Evolutionary conservation across 64 coral and sea anemone species (phyloP), one percentile per base, ranked within the genome.

Genomic region (Cladopsammia gracilis): DNA sequence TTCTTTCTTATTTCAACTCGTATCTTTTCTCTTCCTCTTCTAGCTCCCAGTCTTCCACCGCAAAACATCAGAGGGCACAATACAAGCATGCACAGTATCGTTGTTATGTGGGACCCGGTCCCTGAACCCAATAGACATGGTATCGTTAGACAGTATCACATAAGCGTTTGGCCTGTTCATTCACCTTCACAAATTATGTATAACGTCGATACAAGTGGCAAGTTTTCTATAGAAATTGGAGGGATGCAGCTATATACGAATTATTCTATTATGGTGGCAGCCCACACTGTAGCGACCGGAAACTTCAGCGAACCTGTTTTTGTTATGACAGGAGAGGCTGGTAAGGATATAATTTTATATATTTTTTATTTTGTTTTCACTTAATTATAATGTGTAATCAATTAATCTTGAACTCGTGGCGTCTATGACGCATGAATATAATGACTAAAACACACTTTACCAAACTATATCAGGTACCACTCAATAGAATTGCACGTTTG

Each of bases 301-400:
- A 90, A 90, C 74, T 90, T 49, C 60, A 78, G 88, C 47, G 59
- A 79, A 5, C 88, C 88, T 4, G 71, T 90, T 16, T 78, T 77
- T 18, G 75, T 49, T 8, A 66, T 61, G n/a, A 78, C 88, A 11
- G 88, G 75, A 18, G 73, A 90, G 50, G 54, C 7, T 62, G 74
- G 88, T 90, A 79, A 56, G 77, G 50, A 46, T 34, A 34, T 34
- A 34, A 34, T 34, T 34, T 1, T 34, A 4, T 43, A 72, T 72
- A 44, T 72, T 45, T 10, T 70, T 70, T 25, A n/a, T 25, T 42
- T 12, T 71, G 12, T 11, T 43, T 43, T 71, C 1, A 5, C 3
- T 26, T 34, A 34, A 34, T 34, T 34, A 34, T 0, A 34, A 34
- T 34, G 34, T 34, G 34, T 34, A 34, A 34, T n/a, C 34, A 34